Evolutionary conservation across 2,797 vertebrate genomes (phyloP), one percentile per base, ranked within the genome.

Genomic region (Gymnothorax javanicus): DNA sequence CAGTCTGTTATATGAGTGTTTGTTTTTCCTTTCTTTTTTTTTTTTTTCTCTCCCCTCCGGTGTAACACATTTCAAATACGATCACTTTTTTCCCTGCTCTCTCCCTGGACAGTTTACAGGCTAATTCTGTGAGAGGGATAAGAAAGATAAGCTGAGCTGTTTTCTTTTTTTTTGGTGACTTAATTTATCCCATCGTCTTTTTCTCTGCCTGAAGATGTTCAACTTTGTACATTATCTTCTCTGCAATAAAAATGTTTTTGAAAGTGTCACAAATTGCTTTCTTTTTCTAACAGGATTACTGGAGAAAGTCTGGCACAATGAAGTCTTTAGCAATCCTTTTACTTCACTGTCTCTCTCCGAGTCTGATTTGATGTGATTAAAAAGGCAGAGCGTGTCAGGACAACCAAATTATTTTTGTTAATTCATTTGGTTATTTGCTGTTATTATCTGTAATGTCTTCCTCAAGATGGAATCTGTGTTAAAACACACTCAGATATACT

Each of bases 281-380:
- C 23, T 64, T 25, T 91, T 94, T 91, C 73, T 93, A 94, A 94
- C 91, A 90, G 90, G 93, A 94, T 94, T 91, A 92, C 92, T 93
- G 93, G 86, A 69, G 89, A 93, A 88, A 89, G 87, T 86, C 87
- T 84, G 82, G 87, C 87, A 90, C 33, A 88, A 77, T 86, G 64
- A 23, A 50, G 56, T 86, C 79, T 84, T 89, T 86, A 58, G 71
- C 20, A n/a, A 58, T 77, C 1, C 82, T 56, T 88, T 89, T 88
- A 83, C 85, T 88, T 25, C 62, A 60, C 82, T 75, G 83, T 85
- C 71, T 90, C 89, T 92, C 91, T 33, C 91, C 89, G 88, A 90
- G 91, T 92, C 85, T 90, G 91, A 88, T 92, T 92, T 91, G 77
- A 90, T 90, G 75, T 86, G 90, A 90, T 88, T 85, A 83, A 89